Percentiles rank a stretch among this genome's conserved stretches.
These are phyloP conservation scores for Tupaia chinensis DNA, from an alignment of 2,113 vertebrate genomes.

Conservation along the genomic window DNA sequence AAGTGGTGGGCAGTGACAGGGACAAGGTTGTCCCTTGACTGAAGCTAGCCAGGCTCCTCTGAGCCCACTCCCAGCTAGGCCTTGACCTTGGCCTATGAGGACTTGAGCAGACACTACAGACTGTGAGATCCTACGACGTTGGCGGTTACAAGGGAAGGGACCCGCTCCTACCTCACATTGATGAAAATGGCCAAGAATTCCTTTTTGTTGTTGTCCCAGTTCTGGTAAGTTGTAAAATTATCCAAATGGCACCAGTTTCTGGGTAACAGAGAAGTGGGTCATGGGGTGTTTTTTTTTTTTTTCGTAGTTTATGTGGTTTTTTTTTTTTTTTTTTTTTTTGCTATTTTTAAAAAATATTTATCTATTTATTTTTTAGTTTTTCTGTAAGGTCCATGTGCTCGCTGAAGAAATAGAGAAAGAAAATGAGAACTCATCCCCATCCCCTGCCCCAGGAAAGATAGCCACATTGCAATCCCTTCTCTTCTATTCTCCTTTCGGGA, in stretches of 20 bases:
- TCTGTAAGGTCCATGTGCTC: no score
- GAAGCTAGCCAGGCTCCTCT: background rate
- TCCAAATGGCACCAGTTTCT: fast-evolving
- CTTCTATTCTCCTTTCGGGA: no score
- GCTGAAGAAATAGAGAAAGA: no score
- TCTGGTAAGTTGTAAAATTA: background rate
- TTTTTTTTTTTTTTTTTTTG: background rate
- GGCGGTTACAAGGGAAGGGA: background rate
- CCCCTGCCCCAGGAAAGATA: no score
- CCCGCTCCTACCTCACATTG: no score
- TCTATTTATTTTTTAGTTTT: no score
- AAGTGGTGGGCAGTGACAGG: no score
- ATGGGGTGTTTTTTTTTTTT: background rate
- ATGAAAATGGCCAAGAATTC: background rate
- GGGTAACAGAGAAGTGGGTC: background rate
- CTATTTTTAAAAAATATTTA: no score
- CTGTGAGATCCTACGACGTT: background rate
- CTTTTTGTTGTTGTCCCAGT: background rate
- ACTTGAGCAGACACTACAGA: background rate
- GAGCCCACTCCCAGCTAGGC: background rate
- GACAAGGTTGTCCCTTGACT: background rate
- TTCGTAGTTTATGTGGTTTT: no score
- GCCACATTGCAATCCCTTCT: no score
- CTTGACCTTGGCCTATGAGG: no score
- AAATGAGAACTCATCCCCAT: no score